phyloP scores from a whole-genome alignment of 2,113 vertebrate genomes.

The Platysteira castanea region DNA sequence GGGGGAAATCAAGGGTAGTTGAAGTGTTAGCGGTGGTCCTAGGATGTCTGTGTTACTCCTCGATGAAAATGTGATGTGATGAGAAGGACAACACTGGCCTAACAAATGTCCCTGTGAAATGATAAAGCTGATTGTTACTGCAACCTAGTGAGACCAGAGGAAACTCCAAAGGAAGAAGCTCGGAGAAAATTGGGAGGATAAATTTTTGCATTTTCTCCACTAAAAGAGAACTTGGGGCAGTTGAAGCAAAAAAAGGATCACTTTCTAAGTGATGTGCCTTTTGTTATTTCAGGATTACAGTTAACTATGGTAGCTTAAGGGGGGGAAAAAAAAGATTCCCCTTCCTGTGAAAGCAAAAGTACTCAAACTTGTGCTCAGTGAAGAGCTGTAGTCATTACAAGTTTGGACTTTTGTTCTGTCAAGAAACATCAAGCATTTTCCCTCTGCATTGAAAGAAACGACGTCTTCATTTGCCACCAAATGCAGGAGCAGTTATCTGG shows the following conservation, averaged over 20 bases:
- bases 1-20: not conserved
- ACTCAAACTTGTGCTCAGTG: not conserved
- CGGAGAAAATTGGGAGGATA: not conserved
- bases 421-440: not conserved
- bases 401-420: not conserved
- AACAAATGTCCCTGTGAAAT: not conserved
- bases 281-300: not conserved
- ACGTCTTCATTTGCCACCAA: not conserved
- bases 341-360: not conserved
- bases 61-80: not conserved
- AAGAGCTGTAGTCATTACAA: not conserved
- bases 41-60: not conserved
- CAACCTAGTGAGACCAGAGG: not conserved
- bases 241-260: not conserved
- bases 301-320: not conserved
- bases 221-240: not conserved
- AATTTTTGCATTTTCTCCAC: not conserved
- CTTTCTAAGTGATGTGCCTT: not conserved
- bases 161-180: not conserved
- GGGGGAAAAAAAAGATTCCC: rapidly evolving
- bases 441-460: rapidly evolving
- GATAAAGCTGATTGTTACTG: not conserved
- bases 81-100: not conserved
- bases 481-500: not conserved
- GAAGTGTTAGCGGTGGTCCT: not conserved